phyloP scores from a whole-genome alignment of 2,113 vertebrate species.

The Carlito syrichta region DNA sequence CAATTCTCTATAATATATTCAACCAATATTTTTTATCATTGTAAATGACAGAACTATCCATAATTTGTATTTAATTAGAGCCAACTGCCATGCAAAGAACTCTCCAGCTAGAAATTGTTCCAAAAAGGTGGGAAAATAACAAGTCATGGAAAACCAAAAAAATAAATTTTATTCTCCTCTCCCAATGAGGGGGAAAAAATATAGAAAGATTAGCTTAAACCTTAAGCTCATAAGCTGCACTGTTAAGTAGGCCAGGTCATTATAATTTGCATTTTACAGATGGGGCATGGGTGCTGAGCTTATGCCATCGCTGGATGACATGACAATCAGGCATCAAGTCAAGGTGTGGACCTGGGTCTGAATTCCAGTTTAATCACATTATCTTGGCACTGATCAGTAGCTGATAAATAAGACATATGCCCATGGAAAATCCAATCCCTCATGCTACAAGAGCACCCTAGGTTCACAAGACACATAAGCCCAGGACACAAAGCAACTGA shows the following conservation, averaged over 20 bases:
- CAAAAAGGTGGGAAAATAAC: background rate
- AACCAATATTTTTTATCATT: background rate
- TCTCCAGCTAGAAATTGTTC: background rate
- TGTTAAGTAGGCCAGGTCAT: background rate
- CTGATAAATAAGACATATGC: background rate
- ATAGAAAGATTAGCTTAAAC: background rate
- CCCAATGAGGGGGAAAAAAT: background rate
- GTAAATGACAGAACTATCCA: background rate
- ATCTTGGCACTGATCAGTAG: background rate
- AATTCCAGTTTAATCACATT: background rate
- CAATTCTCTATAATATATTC: constrained; percentile 12
- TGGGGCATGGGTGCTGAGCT: too few species aligned
- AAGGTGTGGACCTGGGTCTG: background rate
- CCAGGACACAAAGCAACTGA: background rate
- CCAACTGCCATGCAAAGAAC: background rate
- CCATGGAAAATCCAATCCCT: background rate
- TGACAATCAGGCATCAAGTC: background rate
- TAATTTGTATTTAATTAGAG: constrained; percentile 36
- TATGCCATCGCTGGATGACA: background rate
- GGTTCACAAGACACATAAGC: background rate
- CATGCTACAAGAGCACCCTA: too few species aligned
- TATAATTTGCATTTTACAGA: background rate
- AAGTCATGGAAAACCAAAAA: constrained; percentile 1
- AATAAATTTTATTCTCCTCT: background rate
- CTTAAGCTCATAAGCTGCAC: background rate